These are phyloP conservation scores for Percopsis omiscomaycus DNA, from an alignment of 2,797 vertebrate species.

Conservation along the genomic window DNA sequence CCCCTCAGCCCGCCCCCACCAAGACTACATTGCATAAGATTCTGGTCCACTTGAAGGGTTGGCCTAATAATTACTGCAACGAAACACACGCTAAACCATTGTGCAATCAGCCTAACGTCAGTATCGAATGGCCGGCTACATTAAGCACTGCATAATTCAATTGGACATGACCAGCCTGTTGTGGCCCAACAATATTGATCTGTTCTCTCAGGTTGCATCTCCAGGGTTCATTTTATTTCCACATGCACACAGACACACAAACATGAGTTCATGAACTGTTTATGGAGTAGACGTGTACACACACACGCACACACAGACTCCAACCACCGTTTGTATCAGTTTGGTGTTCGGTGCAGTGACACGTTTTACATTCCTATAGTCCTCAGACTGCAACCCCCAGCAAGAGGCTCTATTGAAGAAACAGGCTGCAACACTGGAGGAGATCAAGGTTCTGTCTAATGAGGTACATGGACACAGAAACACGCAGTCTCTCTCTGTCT, in stretches of 20 bases:
- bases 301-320: conserved; percentile 4
- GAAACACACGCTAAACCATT: conserved; percentile 42
- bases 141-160: conserved; percentile 35
- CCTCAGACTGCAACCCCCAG: conserved; percentile 76
- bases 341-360: conserved; percentile 15
- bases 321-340: conserved; percentile 37
- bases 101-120: conserved; percentile 48
- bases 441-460: conserved; percentile 81
- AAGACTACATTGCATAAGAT: conserved; percentile 23
- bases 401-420: conserved; percentile 87
- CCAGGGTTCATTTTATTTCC: conserved; percentile 38
- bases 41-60: conserved; percentile 52
- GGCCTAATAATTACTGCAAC: conserved; percentile 48
- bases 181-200: conserved; percentile 64
- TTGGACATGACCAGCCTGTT: conserved; percentile 48
- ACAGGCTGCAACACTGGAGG: conserved; percentile 83
- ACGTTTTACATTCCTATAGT: conserved; percentile 67
- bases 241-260: conserved; percentile 28
- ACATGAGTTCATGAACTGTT: conserved; percentile 44
- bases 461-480: conserved; percentile 73
- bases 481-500: background rate
- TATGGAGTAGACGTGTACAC: conserved; percentile 35
- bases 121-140: conserved; percentile 32
- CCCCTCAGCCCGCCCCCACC: background rate
- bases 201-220: conserved; percentile 63